Conservation (phyloP, 1,140 invertebrate genomes). For the Meloidogyne exigua region DNA sequence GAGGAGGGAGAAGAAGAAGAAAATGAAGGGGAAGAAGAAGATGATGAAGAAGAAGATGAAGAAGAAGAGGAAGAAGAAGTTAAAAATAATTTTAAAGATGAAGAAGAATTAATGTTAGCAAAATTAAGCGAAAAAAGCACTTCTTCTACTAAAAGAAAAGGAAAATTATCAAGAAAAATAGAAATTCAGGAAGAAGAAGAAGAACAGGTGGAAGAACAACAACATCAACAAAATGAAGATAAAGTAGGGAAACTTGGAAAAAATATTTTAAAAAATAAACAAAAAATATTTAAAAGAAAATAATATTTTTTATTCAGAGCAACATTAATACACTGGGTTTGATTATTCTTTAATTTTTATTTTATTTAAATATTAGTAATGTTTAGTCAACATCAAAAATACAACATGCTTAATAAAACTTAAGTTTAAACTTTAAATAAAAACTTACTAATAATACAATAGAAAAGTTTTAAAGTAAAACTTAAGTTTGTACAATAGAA, state of each 20-base stretch:
- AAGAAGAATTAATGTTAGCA: slow-evolving; percentile 21
- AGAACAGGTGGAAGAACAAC: slow-evolving; percentile 66
- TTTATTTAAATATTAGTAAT: no score
- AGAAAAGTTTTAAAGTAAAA: no score
- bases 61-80: slow-evolving; percentile 30
- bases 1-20: slow-evolving; percentile 31
- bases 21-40: slow-evolving; percentile 34
- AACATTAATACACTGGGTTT: background rate
- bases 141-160: slow-evolving; percentile 13
- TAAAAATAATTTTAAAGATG: slow-evolving; percentile 7
- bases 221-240: slow-evolving; percentile 70
- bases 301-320: background rate
- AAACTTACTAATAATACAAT: no score
- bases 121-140: slow-evolving; percentile 6
- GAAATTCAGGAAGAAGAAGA: slow-evolving; percentile 31
- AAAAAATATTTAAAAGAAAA: slow-evolving; percentile 14
- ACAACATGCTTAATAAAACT: no score
- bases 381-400: no score
- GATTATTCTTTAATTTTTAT: background rate
- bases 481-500: no score
- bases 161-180: slow-evolving; percentile 10
- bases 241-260: slow-evolving; percentile 63
- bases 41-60: slow-evolving; percentile 35
- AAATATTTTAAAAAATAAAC: slow-evolving; percentile 43
- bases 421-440: no score